phyloP scores from a whole-genome alignment of 2,888 invertebrate genomes.

The Metalampra italica region DNA sequence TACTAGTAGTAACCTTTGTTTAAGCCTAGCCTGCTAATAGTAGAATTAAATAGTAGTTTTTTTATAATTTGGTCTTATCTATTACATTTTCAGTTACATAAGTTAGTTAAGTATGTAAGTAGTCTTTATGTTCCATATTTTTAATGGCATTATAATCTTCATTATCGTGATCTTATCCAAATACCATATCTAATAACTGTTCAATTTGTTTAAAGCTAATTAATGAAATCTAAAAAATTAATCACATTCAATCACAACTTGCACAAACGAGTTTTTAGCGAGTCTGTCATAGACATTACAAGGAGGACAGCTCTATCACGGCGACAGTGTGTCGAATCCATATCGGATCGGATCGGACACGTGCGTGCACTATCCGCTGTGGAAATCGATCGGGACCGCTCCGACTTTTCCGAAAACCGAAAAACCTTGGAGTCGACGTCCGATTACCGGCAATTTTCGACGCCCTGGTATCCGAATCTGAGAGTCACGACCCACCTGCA shows the following conservation, averaged over 20 bases:
- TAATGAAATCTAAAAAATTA: conserved; percentile 11
- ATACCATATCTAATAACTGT: no score
- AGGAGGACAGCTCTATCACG: conserved; percentile 36
- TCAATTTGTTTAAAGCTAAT: not conserved
- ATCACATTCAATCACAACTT: conserved; percentile 21
- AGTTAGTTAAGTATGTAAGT: no score
- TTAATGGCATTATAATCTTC: no score
- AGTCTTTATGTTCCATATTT: no score
- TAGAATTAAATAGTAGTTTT: no score
- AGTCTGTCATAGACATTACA: conserved; percentile 30
- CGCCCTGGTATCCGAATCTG: conserved; percentile 44
- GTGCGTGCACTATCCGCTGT: conserved; percentile 74
- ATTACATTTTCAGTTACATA: no score
- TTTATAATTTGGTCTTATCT: no score
- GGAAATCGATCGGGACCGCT: conserved; percentile 64
- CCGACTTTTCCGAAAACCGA: conserved; percentile 50
- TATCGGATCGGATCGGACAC: conserved; percentile 47
- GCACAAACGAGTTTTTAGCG: conserved; percentile 27
- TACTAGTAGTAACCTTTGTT: no score
- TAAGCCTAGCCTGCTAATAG: no score
- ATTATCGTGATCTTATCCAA: no score
- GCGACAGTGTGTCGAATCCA: conserved; percentile 48
- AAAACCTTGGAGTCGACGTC: conserved; percentile 56
- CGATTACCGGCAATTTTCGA: conserved; percentile 63
- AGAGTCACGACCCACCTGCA: conserved; percentile 69